phyloP scores from a whole-genome alignment of 2,888 invertebrate species.

The Cistogaster globosa region DNA sequence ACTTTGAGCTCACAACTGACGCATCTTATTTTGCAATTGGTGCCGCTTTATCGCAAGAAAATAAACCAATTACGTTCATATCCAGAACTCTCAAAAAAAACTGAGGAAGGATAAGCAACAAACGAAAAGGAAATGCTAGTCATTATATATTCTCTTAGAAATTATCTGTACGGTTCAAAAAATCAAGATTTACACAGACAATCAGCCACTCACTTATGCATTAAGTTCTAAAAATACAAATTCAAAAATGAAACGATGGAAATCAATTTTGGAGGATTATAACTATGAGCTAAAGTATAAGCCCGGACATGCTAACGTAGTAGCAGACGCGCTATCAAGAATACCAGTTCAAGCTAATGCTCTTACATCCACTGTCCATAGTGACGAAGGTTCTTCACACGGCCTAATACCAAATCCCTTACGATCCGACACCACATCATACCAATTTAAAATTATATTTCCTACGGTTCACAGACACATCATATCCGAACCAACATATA shows the following conservation, averaged over 20 bases:
- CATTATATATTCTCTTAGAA: not conserved
- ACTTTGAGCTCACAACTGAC: not conserved
- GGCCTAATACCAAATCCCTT: not conserved
- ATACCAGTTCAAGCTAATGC: not conserved
- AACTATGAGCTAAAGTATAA: not conserved
- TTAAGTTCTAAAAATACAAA: not conserved
- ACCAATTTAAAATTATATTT: not conserved
- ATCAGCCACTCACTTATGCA: not conserved
- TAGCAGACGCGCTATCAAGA: not conserved
- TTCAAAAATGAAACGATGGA: not conserved
- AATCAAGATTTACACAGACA: not conserved
- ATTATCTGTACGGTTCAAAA: not conserved
- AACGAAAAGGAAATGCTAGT: not conserved
- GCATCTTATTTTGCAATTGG: not conserved
- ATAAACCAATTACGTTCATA: not conserved
- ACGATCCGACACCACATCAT: not conserved
- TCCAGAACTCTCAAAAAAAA: not conserved
- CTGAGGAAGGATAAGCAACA: not conserved
- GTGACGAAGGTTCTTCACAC: too few relatives aligned
- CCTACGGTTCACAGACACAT: not conserved
- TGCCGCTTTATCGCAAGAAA: not conserved
- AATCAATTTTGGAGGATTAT: not conserved
- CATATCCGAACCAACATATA: not conserved
- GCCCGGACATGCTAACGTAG: constrained; percentile 2
- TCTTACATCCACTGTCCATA: too few relatives aligned